Evolutionary conservation across 2,113 vertebrate genomes (phyloP).

Genomic region (Leiothrix lutea): DNA sequence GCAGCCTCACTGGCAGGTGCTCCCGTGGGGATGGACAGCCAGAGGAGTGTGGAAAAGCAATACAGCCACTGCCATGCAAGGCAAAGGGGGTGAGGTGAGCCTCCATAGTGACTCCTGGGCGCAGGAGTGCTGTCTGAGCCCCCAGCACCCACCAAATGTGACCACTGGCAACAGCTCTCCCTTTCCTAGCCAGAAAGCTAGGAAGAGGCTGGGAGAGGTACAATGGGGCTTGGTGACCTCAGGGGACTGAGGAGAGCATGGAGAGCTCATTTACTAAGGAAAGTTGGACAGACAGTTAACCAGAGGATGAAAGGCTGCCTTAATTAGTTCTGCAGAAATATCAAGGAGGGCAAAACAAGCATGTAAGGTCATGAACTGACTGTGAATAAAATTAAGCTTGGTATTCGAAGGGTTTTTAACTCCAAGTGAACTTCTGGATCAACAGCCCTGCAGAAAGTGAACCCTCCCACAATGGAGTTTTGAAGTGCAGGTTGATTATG

Average conservation of each 20-base stretch:
- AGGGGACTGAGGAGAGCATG: not conserved
- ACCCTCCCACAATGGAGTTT: not conserved
- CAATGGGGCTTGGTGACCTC: not conserved
- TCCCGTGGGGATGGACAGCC: fast-evolving
- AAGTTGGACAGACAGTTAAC: not conserved
- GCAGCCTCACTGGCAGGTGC: not conserved
- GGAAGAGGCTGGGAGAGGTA: not conserved
- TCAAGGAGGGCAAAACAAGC: not conserved
- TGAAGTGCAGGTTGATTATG: not conserved
- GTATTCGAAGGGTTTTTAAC: not conserved
- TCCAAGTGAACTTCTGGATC: not conserved
- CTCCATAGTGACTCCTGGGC: fast-evolving
- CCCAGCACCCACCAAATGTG: not conserved
- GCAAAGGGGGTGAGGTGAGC: not conserved
- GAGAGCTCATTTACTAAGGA: not conserved
- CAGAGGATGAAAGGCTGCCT: not conserved
- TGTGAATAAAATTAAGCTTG: not conserved
- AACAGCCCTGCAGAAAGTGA: fast-evolving
- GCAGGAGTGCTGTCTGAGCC: not conserved
- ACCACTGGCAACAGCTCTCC: not conserved
- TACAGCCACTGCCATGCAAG: fast-evolving
- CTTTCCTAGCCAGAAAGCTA: not conserved
- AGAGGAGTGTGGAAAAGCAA: not conserved
- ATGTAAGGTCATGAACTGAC: not conserved
- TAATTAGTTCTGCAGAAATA: not conserved